A percentile compares a stretch with the other conserved stretches of the same genome.
Evolutionary conservation across 2,797 vertebrate species (phyloP).

Genomic region (Epinephelus coioides): DNA sequence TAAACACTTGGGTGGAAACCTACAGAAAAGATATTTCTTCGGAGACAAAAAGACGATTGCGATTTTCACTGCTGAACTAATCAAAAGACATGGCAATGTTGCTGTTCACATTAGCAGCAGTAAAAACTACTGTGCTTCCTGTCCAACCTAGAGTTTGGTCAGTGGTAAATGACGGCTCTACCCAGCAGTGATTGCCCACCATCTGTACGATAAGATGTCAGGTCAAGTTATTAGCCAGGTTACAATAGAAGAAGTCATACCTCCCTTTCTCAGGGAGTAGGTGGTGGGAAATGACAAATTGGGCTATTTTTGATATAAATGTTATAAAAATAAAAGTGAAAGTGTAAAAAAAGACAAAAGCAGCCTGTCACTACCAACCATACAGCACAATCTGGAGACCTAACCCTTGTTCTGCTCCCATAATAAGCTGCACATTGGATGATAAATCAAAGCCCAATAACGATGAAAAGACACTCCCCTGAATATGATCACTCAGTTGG

Average conservation of each 20-base stretch:
- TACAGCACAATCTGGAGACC: slow-evolving; percentile 55
- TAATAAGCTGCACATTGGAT: slow-evolving; percentile 87
- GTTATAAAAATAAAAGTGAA: slow-evolving; percentile 91
- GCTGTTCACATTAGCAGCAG: background rate
- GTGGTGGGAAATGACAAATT: slow-evolving; percentile 87
- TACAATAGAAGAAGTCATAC: slow-evolving; percentile 82
- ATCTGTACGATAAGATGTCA: slow-evolving; percentile 34
- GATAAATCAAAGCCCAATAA: slow-evolving; percentile 92
- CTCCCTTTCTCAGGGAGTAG: slow-evolving; percentile 78
- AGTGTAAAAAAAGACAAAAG: slow-evolving; percentile 91
- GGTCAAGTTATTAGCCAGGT: slow-evolving; percentile 19
- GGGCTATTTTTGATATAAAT: slow-evolving; percentile 91
- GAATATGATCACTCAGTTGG: slow-evolving; percentile 86
- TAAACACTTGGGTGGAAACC: background rate
- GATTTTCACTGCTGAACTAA: background rate
- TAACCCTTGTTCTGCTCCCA: slow-evolving; percentile 86
- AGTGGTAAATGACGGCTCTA: slow-evolving; percentile 25
- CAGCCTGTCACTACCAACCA: slow-evolving; percentile 86
- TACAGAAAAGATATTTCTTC: background rate
- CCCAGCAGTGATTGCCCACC: slow-evolving; percentile 43
- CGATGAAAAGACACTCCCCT: slow-evolving; percentile 78
- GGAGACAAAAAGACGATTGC: no score
- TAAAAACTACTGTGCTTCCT: slow-evolving; percentile 3
- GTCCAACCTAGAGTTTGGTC: slow-evolving; percentile 24
- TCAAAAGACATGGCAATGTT: slow-evolving; percentile 4